A percentile compares a stretch with the other conserved stretches of the same genome.
Conservation (phyloP, 1,140 invertebrate genomes). For the Chlorops oryzae region DNA sequence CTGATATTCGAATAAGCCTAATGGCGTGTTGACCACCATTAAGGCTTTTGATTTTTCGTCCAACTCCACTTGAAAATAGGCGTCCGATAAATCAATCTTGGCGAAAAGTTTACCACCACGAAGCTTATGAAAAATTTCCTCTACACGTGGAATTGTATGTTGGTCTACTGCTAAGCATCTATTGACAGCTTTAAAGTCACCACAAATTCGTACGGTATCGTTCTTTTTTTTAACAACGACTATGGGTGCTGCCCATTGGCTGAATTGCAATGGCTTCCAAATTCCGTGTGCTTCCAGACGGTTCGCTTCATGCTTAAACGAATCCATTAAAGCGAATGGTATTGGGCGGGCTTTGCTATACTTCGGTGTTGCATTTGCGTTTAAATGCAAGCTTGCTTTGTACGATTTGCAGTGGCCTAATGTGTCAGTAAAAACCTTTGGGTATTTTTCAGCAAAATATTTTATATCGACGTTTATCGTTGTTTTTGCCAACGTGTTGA, state of each 20-base stretch:
- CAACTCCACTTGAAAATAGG: conserved; percentile 32
- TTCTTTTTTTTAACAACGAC: conserved; percentile 49
- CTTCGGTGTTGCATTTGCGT: conserved; percentile 1
- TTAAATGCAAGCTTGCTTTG: conserved; percentile 7
- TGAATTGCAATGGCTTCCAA: conserved; percentile 25
- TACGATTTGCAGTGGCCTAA: conserved; percentile 6
- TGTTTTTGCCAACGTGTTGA: neutral
- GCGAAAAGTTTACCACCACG: conserved; percentile 33
- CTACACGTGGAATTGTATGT: conserved; percentile 43
- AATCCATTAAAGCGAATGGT: conserved; percentile 26
- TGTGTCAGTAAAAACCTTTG: neutral
- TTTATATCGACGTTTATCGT: neutral
- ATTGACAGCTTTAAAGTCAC: conserved; percentile 49
- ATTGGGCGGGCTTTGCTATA: conserved; percentile 9
- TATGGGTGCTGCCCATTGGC: conserved; percentile 35
- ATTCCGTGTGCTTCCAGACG: conserved; percentile 18
- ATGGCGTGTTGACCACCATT: conserved; percentile 28
- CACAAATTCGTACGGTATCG: conserved; percentile 44
- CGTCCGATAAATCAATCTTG: conserved; percentile 23
- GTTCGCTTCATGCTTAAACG: conserved; percentile 25
- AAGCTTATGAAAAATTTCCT: conserved; percentile 35
- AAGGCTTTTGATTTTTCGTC: conserved; percentile 19
- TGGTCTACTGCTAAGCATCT: conserved; percentile 35
- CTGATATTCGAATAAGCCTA: conserved; percentile 42
- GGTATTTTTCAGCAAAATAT: neutral